A percentile compares a stretch with the other conserved stretches of the same genome.
Evolutionary conservation across 2,888 invertebrate genomes (phyloP).

Genomic region (Ophonus ardosiacus): DNA sequence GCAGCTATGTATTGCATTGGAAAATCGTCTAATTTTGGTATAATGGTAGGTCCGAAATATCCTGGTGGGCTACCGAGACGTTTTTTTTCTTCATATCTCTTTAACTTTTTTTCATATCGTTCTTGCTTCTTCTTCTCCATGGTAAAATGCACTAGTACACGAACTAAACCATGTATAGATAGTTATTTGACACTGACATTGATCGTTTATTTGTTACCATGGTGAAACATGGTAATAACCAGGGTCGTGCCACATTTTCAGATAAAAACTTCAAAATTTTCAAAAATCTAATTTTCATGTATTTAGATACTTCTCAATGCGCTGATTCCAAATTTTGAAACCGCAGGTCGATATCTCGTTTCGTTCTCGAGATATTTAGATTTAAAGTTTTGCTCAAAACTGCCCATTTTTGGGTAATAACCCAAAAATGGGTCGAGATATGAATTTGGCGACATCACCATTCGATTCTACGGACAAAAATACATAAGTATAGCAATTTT

Average conservation of each 20-base stretch:
- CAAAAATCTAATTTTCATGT: too few relatives aligned
- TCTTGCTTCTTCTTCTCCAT: constrained; percentile 2
- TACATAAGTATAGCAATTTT: too few relatives aligned
- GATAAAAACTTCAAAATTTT: too few relatives aligned
- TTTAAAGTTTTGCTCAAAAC: too few relatives aligned
- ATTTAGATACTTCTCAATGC: too few relatives aligned
- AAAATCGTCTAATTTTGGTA: constrained; percentile 8
- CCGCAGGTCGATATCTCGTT: too few relatives aligned
- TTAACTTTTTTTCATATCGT: not conserved
- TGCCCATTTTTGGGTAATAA: too few relatives aligned
- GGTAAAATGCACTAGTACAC: not conserved
- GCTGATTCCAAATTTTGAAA: too few relatives aligned
- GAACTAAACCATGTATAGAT: not conserved
- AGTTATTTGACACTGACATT: constrained; percentile 40
- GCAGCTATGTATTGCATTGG: constrained; percentile 1
- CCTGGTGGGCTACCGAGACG: constrained; percentile 1
- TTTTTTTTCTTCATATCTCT: not conserved
- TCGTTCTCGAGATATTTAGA: too few relatives aligned
- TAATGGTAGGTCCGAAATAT: not conserved
- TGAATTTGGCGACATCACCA: too few relatives aligned
- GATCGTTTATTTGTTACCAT: constrained; percentile 37
- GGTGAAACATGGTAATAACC: not conserved
- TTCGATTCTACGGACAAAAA: too few relatives aligned
- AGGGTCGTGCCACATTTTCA: not conserved
- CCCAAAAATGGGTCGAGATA: too few relatives aligned